These are phyloP conservation scores for Peromyscus aztecus DNA, from an alignment of 2,797 vertebrate genomes.

Conservation along the genomic window DNA sequence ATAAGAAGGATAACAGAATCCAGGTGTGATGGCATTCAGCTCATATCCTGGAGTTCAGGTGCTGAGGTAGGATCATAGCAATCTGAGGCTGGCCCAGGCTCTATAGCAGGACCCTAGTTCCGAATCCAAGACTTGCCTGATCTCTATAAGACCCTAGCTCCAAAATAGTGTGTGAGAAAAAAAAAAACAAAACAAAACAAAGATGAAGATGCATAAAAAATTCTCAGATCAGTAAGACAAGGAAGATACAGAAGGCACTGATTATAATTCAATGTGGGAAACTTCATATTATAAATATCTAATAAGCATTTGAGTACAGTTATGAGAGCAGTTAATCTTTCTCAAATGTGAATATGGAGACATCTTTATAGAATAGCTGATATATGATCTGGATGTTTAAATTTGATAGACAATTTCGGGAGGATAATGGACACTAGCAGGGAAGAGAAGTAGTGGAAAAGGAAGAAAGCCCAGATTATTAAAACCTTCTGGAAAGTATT, in stretches of 20 bases:
- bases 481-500: background rate
- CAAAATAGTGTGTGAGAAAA: background rate
- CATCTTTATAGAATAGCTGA: slow-evolving; percentile 73
- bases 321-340: slow-evolving; percentile 71
- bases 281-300: slow-evolving; percentile 74
- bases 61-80: too few relatives aligned
- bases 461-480: background rate
- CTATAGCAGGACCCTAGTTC: background rate
- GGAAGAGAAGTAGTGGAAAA: background rate
- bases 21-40: background rate
- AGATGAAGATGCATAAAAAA: background rate
- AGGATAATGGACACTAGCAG: slow-evolving; percentile 4
- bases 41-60: background rate
- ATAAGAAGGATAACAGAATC: background rate
- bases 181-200: background rate
- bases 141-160: background rate
- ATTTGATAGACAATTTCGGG: slow-evolving; percentile 62
- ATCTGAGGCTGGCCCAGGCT: background rate
- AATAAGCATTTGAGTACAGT: slow-evolving; percentile 62
- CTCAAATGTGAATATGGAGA: slow-evolving; percentile 53
- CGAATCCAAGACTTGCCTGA: background rate
- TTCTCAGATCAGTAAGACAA: background rate
- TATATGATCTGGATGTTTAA: slow-evolving; percentile 57
- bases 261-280: slow-evolving; percentile 40
- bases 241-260: background rate